phyloP scores from a whole-genome alignment of 2,797 vertebrate species.

The Hafferia zeledoni region DNA sequence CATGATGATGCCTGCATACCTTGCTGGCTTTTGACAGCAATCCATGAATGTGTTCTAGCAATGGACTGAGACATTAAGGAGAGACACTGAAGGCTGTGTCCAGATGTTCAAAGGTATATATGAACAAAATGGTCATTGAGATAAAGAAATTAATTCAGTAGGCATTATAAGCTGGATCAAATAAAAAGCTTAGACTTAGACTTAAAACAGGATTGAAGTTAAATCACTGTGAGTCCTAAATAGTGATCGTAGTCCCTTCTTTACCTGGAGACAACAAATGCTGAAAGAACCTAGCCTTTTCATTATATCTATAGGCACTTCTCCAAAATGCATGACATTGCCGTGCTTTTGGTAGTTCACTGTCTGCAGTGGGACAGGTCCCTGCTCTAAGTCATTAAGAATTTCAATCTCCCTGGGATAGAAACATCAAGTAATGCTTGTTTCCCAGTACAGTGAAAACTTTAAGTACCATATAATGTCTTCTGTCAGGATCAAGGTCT shows the following conservation, averaged over 20 bases:
- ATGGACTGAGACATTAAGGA: neutral
- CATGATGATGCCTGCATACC: neutral
- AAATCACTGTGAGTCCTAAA: neutral
- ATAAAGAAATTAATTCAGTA: neutral
- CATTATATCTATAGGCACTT: neutral
- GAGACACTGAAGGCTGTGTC: accelerated
- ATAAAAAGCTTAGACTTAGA: slow-evolving; percentile 28
- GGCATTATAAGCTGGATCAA: neutral
- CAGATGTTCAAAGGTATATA: neutral
- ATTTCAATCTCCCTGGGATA: neutral
- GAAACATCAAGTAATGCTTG: neutral
- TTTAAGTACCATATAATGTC: neutral
- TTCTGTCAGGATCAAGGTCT: neutral
- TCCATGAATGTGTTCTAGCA: neutral
- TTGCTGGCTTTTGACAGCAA: neutral
- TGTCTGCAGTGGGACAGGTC: neutral
- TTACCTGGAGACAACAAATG: neutral
- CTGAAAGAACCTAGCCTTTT: neutral
- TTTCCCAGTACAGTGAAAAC: neutral
- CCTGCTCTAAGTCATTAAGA: neutral
- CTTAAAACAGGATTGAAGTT: neutral
- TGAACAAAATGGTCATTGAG: neutral
- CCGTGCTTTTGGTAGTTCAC: neutral
- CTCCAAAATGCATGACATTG: neutral
- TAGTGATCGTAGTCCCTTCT: neutral